Evolutionary conservation across 2,113 vertebrate genomes (phyloP).

Genomic region (Thymallus thymallus): DNA sequence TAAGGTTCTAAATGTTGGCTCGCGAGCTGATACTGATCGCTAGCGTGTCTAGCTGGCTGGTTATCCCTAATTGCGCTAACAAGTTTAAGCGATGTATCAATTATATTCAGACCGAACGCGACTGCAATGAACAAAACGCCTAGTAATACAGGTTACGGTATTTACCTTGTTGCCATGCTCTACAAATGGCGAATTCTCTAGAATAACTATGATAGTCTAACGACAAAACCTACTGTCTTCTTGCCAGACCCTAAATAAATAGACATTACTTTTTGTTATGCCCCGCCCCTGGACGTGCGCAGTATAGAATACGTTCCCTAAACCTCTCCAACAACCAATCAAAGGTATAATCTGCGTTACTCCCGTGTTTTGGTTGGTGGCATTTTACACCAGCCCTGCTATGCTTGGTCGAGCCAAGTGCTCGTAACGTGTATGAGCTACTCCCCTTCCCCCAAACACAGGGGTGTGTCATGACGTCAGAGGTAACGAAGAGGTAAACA

Average conservation of each 20-base stretch:
- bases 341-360: constrained; percentile 20
- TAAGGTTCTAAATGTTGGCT: constrained; percentile 33
- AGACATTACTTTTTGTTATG: constrained; percentile 73
- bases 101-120: constrained; percentile 4
- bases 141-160: neutral
- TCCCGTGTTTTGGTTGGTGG: constrained; percentile 56
- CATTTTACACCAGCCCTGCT: constrained; percentile 5
- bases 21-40: constrained; percentile 35
- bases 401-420: constrained; percentile 47
- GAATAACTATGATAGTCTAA: constrained; percentile 26
- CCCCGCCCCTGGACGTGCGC: constrained; percentile 62
- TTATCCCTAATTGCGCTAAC: constrained; percentile 58
- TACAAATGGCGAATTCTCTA: constrained; percentile 27
- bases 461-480: constrained; percentile 84
- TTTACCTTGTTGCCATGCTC: neutral
- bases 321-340: constrained; percentile 65
- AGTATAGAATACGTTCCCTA: constrained; percentile 63
- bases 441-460: constrained; percentile 60
- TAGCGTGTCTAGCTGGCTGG: constrained; percentile 64
- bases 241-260: constrained; percentile 68
- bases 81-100: constrained; percentile 48
- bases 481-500: constrained; percentile 80
- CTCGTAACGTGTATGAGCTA: constrained; percentile 39
- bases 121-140: neutral
- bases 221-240: constrained; percentile 47